Evolutionary conservation across 2,888 invertebrate species (phyloP).

Genomic region (Sepioteuthis lessoniana): DNA sequence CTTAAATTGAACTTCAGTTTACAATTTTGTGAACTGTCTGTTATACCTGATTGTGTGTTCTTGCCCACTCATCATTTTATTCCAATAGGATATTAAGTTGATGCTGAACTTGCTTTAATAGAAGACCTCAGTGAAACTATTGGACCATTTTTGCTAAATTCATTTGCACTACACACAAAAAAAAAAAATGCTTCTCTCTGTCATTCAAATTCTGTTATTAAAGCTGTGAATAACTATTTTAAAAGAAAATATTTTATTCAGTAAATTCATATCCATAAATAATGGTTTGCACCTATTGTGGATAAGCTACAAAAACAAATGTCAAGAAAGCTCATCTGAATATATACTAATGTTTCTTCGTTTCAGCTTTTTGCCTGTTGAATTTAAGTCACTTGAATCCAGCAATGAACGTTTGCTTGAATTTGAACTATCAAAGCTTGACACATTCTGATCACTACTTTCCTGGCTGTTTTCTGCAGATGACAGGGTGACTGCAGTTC

Average conservation of each 20-base stretch:
- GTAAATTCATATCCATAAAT: too few relatives aligned
- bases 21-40: constrained; percentile 4
- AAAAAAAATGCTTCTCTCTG: not conserved
- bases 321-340: constrained; percentile 23
- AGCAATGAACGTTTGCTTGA: not conserved
- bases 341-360: constrained; percentile 39
- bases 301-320: not conserved
- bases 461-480: not conserved
- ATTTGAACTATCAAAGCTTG: not conserved
- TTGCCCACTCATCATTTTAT: constrained; percentile 6
- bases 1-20: not conserved
- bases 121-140: not conserved
- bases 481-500: not conserved
- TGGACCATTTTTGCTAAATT: not conserved
- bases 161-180: not conserved
- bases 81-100: not conserved
- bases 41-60: not conserved
- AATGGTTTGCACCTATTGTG: not conserved
- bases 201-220: not conserved
- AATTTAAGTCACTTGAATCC: not conserved
- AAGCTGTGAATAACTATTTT: constrained; percentile 33
- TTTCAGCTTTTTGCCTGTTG: constrained; percentile 25
- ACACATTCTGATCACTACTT: not conserved
- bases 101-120: not conserved
- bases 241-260: too few relatives aligned